Conservation (phyloP, 2,113 vertebrate genomes). For the Gallinago paraguaiae region DNA sequence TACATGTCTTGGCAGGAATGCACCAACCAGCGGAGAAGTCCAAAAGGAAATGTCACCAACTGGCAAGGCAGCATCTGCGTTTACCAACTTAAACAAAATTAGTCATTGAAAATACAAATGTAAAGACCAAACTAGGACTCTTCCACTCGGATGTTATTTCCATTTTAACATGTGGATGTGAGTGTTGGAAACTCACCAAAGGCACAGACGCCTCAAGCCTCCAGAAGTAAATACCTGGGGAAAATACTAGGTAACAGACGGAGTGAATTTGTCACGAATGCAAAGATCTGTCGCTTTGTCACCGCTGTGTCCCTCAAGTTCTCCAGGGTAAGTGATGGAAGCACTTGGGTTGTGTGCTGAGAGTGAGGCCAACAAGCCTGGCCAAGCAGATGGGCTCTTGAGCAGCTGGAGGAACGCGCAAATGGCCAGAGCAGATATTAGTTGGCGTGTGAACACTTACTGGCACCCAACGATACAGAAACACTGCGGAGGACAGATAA, state of each 20-base stretch:
- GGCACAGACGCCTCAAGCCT: constrained; percentile 5
- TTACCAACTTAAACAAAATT: constrained; percentile 71
- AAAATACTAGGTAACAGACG: constrained; percentile 2
- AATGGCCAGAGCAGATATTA: constrained; percentile 40
- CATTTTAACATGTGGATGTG: constrained; percentile 66
- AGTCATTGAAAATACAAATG: constrained; percentile 70
- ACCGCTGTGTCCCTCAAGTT: neutral
- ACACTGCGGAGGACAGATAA: neutral
- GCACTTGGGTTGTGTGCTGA: neutral
- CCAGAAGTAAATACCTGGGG: constrained; percentile 45
- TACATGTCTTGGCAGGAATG: constrained; percentile 61
- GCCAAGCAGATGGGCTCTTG: constrained; percentile 33
- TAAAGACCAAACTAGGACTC: constrained; percentile 58
- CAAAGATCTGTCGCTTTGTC: constrained; percentile 17
- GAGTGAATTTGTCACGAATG: constrained; percentile 14
- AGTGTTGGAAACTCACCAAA: constrained; percentile 52
- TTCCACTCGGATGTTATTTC: constrained; percentile 62
- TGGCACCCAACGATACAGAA: neutral
- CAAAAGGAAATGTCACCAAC: constrained; percentile 74
- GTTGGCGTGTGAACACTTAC: neutral
- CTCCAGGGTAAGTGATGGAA: neutral
- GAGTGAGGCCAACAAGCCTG: neutral
- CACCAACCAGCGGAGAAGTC: constrained; percentile 48
- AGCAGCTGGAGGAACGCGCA: constrained; percentile 40
- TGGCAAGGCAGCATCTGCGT: constrained; percentile 69